Base-by-base conservation (phyloP, 37 sponge, comb jelly and placozoan species). In the Halisarca cf. caerulea region DNA sequence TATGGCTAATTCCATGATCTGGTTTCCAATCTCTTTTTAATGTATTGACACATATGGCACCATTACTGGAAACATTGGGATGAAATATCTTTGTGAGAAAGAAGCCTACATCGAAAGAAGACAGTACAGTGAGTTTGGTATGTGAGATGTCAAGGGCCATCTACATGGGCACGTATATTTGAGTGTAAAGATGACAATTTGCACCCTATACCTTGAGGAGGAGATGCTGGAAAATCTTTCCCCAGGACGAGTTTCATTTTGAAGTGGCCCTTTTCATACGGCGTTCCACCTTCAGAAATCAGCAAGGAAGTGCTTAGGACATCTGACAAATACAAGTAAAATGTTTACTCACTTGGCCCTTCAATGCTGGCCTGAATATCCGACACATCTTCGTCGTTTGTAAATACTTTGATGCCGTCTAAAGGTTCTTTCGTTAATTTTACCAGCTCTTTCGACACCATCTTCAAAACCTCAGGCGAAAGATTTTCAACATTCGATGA, bases 1-100 rank as follows among this genome's bases (percentile, higher is more conserved):
- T 91, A 79, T 98, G 98, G 54, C 85, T 89, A 38, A 98, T 95
- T 20, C 98, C 98, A 37, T 92, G 90, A 1, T 93, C 91, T 0
- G 98, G 86, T 71, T 98, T 98, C 98, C 98, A 98, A 86, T 98
- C 98, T 81, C 83, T 91, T 81, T 98, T 98, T 60, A 98, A 90
- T 11, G 98, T 98, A 84, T 98, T 98, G 51, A 98, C 98, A 91
- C 98, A 98, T 8, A 98, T 98, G n/a, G 94, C 98, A 58, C 98
- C 98, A 88, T 91, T 95, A 37, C 86, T 88, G 7, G 98, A 91
- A 51, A 98, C 98, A 83, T 98, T 98, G 36, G 98, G 98, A 37
- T 98, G 98, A 66, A 98, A 98, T 32, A 98, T 95, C 69, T 98
- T 98, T 35, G 98, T 98, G 28, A 95, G 58, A 80, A 98, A 98